Base-by-base conservation (phyloP, 2,888 invertebrate species). In the Liopterus haemorrhoidalis region DNA sequence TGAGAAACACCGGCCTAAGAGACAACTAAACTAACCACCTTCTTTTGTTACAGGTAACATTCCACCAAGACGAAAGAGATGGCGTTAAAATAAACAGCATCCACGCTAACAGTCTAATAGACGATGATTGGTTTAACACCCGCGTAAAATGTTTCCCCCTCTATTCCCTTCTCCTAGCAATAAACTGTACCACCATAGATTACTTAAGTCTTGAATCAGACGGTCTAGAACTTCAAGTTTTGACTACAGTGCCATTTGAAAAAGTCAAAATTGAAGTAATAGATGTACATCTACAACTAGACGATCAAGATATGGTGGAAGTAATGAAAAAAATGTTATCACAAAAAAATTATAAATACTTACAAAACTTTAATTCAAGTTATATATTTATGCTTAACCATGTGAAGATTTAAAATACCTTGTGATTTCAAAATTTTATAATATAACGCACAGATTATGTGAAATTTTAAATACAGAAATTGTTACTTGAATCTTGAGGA, bases 101-200 rank as follows among this genome's bases (percentile, higher is more conserved):
- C 43, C 69, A 71, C 58, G 71, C 74, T 19, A 75, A 74, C 55
- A 72, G 71, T 54, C 59, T 72, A 38, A 70, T 74, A 42, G 73
- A 74, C 56, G 68, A 74, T 57, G 73, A 73, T 48, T 73, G 73
- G 70, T 81, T 82, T 65, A 73, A 77, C 37, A 81, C 85, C 22
- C 76, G 86, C 57, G 82, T 90, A 50, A 84, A 86, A 63, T 90
- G 90, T 68, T 86, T 89, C 63, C 90, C 90, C 43, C 72, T 91
- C 49, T 85, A 82, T 64, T 87, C 89, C 1, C 73, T 90, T 50
- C 72, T 90, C 64, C 68, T 85, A 57, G 89, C 89, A 33, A 83
- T 82, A 51, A 82, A 84, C 60, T 76, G 79, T 35, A 74, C 81
- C 5, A 70, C 69, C 25, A 74, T 87, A 16, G 78, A 84, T 67